Conservation (phyloP, 2,797 vertebrate species). For the Pelobates cultripes region DNA sequence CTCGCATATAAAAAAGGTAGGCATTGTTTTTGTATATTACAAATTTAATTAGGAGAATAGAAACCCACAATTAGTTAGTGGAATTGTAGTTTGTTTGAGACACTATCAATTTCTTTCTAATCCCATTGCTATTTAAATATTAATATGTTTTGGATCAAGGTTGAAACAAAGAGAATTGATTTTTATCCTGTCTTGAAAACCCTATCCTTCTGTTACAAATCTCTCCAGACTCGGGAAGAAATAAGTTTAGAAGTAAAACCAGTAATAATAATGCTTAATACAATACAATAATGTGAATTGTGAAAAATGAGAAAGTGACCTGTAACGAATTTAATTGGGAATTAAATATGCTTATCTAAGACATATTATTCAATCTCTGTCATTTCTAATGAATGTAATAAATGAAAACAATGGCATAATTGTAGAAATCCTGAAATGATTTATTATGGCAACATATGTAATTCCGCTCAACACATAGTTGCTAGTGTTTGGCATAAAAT, state of each 20-base stretch:
- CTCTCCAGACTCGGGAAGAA: too few relatives aligned
- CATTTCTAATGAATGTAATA: conserved; percentile 3
- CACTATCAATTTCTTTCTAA: conserved; percentile 62
- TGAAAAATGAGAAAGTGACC: too few relatives aligned
- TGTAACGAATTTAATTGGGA: not conserved
- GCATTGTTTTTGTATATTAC: too few relatives aligned
- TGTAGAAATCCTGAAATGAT: conserved; percentile 15
- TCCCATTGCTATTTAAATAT: conserved; percentile 66
- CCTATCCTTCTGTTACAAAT: not conserved
- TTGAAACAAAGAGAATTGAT: conserved; percentile 67
- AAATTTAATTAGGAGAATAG: too few relatives aligned
- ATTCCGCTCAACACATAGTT: not conserved
- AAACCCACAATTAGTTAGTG: not conserved
- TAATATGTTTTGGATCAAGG: conserved; percentile 66
- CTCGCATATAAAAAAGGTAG: too few relatives aligned
- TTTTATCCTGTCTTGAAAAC: conserved; percentile 48
- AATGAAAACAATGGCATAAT: conserved; percentile 18
- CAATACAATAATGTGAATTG: too few relatives aligned
- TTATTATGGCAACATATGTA: conserved; percentile 28
- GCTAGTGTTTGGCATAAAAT: conserved; percentile 11
- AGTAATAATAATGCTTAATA: too few relatives aligned
- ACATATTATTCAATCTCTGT: not conserved
- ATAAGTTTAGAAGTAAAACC: too few relatives aligned
- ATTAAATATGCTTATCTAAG: conserved; percentile 25
- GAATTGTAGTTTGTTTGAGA: conserved; percentile 34